Conservation (phyloP, 2,888 invertebrate genomes). For the Axea sp. region DNA sequence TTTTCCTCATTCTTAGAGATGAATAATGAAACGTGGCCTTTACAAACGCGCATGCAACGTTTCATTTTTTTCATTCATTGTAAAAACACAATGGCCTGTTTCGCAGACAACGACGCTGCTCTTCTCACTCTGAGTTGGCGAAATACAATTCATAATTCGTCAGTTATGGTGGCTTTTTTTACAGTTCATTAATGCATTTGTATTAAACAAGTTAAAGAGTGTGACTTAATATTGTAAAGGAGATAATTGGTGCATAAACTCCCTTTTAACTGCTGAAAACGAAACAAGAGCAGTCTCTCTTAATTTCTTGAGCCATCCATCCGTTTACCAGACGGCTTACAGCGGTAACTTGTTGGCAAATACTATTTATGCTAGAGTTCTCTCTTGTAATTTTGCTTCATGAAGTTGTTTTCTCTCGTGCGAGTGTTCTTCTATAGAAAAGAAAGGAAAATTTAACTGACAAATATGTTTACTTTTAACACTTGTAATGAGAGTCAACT, state of each 20-base stretch:
- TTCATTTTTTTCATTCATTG: too few species aligned
- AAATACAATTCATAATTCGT: conserved; percentile 33
- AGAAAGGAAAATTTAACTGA: conserved; percentile 38
- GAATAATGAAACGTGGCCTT: too few species aligned
- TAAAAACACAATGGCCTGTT: too few species aligned
- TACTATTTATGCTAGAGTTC: conserved; percentile 72
- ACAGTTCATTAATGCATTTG: conserved; percentile 24
- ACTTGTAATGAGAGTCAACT: conserved; percentile 37
- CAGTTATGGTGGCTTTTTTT: conserved; percentile 29
- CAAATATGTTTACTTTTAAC: conserved; percentile 51
- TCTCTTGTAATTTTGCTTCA: conserved; percentile 69
- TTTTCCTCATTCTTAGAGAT: too few species aligned
- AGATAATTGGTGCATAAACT: conserved; percentile 76
- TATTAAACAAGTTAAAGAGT: conserved; percentile 38
- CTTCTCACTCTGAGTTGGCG: neutral
- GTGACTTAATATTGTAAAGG: conserved; percentile 71
- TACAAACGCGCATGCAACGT: too few species aligned
- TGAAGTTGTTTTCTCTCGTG: conserved; percentile 53
- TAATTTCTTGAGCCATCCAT: conserved; percentile 70
- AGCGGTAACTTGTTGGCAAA: conserved; percentile 72
- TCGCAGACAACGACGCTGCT: too few species aligned
- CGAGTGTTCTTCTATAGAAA: conserved; percentile 14
- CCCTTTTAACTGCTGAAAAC: conserved; percentile 69
- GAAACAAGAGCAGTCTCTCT: conserved; percentile 65
- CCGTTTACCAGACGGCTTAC: conserved; percentile 65